Percentiles rank a stretch among this genome's conserved stretches.
Conservation (phyloP, 2,113 vertebrate species). For the Colossoma macropomum region DNA sequence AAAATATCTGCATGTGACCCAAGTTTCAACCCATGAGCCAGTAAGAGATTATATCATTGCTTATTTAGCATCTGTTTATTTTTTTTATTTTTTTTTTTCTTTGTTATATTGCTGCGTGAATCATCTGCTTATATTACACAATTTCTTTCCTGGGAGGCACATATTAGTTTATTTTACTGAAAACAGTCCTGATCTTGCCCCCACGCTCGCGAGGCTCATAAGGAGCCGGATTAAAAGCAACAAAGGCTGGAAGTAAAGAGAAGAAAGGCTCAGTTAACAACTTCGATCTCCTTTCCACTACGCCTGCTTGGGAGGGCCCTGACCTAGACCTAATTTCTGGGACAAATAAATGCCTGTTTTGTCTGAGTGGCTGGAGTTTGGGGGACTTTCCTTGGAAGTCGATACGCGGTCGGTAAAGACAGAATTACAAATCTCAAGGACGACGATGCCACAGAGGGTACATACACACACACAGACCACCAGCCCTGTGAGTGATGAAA, state of each 20-base stretch:
- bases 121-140: slow-evolving; percentile 38
- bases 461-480: background rate
- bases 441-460: background rate
- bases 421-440: slow-evolving; percentile 25
- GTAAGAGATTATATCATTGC: slow-evolving; percentile 41
- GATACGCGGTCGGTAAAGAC: slow-evolving; percentile 14
- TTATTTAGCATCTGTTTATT: slow-evolving; percentile 29
- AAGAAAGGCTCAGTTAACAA: slow-evolving; percentile 6
- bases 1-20: slow-evolving; percentile 25
- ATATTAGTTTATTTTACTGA: background rate
- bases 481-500: slow-evolving; percentile 1
- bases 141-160: slow-evolving; percentile 3
- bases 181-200: slow-evolving; percentile 4
- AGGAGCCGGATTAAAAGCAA: background rate
- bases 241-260: slow-evolving; percentile 1
- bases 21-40: slow-evolving; percentile 24
- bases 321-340: slow-evolving; percentile 36
- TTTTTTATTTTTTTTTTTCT: background rate
- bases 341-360: slow-evolving; percentile 33
- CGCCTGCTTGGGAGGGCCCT: slow-evolving; percentile 3
- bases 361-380: slow-evolving; percentile 34
- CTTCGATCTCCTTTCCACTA: background rate
- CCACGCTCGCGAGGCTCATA: background rate
- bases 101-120: slow-evolving; percentile 17
- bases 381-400: slow-evolving; percentile 56